These are phyloP conservation scores for Grallaria varia DNA, from an alignment of 2,113 vertebrate species.

Conservation along the genomic window DNA sequence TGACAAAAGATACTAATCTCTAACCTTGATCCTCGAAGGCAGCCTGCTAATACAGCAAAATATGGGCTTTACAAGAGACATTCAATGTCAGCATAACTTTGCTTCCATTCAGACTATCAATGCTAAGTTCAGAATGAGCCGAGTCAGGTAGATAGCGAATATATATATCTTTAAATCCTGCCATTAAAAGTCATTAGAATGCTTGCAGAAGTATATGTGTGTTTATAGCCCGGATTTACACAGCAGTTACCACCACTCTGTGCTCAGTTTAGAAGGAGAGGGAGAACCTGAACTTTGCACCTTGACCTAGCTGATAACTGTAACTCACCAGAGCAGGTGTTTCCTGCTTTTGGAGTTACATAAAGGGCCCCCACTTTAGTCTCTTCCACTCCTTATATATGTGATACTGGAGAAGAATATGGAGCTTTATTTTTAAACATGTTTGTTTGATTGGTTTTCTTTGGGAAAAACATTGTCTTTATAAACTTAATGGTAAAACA, in stretches of 20 bases:
- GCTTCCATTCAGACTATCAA: not conserved
- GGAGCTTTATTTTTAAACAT: not conserved
- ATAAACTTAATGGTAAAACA: not conserved
- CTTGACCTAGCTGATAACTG: not conserved
- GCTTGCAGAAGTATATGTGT: not conserved
- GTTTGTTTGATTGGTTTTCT: not conserved
- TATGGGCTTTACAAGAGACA: not conserved
- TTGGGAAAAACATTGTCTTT: not conserved
- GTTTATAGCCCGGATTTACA: not conserved
- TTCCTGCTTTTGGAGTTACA: not conserved
- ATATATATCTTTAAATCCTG: not conserved
- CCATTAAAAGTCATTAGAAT: not conserved
- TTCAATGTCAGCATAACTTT: not conserved
- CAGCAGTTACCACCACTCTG: not conserved
- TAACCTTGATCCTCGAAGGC: not conserved
- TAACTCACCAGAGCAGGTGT: not conserved
- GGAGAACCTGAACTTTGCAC: not conserved
- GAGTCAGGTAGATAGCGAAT: not conserved
- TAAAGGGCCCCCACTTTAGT: not conserved
- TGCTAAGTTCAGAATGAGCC: not conserved
- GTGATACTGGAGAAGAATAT: not conserved
- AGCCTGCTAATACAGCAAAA: not conserved
- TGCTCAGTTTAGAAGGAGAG: fast-evolving
- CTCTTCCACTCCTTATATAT: not conserved
- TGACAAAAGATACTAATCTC: not conserved